Evolutionary conservation across 2,888 invertebrate genomes (phyloP).

Genomic region (Sinopyrophorus schimmeli): DNA sequence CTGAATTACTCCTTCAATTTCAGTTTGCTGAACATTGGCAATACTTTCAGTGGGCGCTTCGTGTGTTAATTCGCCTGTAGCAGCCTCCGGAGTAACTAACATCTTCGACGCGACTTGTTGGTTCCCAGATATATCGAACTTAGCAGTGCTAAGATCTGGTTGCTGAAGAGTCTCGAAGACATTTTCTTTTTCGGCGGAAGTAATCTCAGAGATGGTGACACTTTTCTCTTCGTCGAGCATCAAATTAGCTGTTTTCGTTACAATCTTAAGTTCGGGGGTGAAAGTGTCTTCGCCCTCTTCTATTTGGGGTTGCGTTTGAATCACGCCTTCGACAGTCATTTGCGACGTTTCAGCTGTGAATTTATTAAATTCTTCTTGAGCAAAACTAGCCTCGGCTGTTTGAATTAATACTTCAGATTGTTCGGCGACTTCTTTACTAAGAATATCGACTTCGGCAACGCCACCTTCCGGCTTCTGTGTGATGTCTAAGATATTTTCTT

Average conservation of each 20-base stretch:
- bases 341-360: slow-evolving; percentile 47
- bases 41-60: slow-evolving; percentile 31
- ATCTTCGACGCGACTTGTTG: slow-evolving; percentile 57
- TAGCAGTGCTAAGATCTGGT: slow-evolving; percentile 49
- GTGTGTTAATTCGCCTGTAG: neutral
- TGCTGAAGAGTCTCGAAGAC: slow-evolving; percentile 45
- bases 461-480: slow-evolving; percentile 31
- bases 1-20: slow-evolving; percentile 47
- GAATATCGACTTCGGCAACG: slow-evolving; percentile 44
- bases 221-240: slow-evolving; percentile 53
- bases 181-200: slow-evolving; percentile 57
- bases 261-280: slow-evolving; percentile 11
- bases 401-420: slow-evolving; percentile 49
- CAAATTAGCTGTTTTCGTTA: slow-evolving; percentile 51
- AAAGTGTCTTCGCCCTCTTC: slow-evolving; percentile 49
- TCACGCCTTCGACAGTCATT: slow-evolving; percentile 41
- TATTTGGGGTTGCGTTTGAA: slow-evolving; percentile 47
- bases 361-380: slow-evolving; percentile 40
- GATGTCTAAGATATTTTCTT: slow-evolving; percentile 50
- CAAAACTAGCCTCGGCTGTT: slow-evolving; percentile 32
- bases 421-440: slow-evolving; percentile 52
- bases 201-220: slow-evolving; percentile 57
- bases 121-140: slow-evolving; percentile 49
- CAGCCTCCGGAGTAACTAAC: slow-evolving; percentile 13
- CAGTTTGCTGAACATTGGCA: slow-evolving; percentile 46